These are phyloP conservation scores for Calameuta idolon DNA, from an alignment of 2,888 invertebrate species.

Conservation along the genomic window DNA sequence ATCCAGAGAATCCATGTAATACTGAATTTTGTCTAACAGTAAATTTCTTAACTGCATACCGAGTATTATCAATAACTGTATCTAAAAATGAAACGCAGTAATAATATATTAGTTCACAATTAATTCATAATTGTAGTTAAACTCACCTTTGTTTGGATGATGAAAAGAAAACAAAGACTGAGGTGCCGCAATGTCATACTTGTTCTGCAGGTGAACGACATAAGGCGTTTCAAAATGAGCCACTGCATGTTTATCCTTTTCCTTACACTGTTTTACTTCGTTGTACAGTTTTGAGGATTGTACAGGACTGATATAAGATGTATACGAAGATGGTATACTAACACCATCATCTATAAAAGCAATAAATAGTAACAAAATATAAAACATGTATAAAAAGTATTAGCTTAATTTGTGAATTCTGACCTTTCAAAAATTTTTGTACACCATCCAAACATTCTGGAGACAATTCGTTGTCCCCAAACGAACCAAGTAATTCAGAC, in stretches of 20 bases:
- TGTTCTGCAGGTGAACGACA: conserved; percentile 92
- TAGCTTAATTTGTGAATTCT: conserved; percentile 10
- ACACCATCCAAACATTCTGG: conserved; percentile 98
- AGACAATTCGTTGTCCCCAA: conserved; percentile 98
- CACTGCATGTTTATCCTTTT: conserved; percentile 69
- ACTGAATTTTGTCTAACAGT: conserved; percentile 80
- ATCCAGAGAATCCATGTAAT: conserved; percentile 95
- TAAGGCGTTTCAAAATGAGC: conserved; percentile 85
- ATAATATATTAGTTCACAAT: neutral
- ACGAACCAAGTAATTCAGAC: conserved; percentile 96
- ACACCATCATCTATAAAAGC: conserved; percentile 77
- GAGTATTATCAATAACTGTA: conserved; percentile 75
- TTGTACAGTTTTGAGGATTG: conserved; percentile 90
- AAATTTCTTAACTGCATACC: conserved; percentile 79
- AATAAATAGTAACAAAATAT: conserved; percentile 11
- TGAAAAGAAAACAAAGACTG: conserved; percentile 86
- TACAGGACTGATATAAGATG: conserved; percentile 92
- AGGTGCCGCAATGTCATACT: conserved; percentile 80
- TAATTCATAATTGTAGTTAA: neutral
- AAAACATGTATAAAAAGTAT: neutral
- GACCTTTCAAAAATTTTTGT: conserved; percentile 82
- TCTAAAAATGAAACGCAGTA: conserved; percentile 46
- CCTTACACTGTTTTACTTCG: conserved; percentile 73
- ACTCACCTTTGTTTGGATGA: conserved; percentile 85
- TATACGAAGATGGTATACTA: conserved; percentile 90